Base-by-base conservation (phyloP, 1,140 invertebrate genomes). In the Portunus trituberculatus region DNA sequence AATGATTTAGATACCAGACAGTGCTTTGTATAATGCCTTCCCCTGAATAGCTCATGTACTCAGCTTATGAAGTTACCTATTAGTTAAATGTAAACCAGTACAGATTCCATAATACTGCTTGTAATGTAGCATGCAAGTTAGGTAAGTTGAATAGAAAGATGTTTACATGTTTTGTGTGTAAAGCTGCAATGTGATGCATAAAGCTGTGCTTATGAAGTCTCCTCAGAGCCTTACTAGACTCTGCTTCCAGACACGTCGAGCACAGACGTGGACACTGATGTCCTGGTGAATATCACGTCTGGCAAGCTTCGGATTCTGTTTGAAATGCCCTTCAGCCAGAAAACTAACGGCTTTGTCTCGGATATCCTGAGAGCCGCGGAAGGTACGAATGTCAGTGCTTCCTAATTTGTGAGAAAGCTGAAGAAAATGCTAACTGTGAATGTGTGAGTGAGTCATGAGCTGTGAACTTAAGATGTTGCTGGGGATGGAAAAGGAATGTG, bases 321-420 rank as follows among this genome's bases (percentile, higher is more conserved):
- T 82, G 95, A 95, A 90, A 95, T 95, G 95, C 95, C 95, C 32
- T 95, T 95, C 82, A 84, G 91, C 84, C 92, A 93, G 32, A 59
- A 92, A 39, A 95, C 95, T 28, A 95, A 95, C 76, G 87, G 92
- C 20, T 95, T 95, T 91, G 95, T 95, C 31, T 95, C 95, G 32
- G 95, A 95, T 90, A 88, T 95, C 31, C 93, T 95, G 90, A 93
- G 95, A 29, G 95, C 95, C 39, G 95, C 95, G 82, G 95, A 95
- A 93, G 92, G 95, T 95, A 93, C 83, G 92, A 29, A 89, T 10
- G 0, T 10, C 16, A 20, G 1, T 0, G 16, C 20, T 83, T 46
- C 86, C 39, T 39, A 25, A 45, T 32, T 84, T 25, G 59, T 76
- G 45, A 25, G 3, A n/a, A 4, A 20, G 16, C n/a, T 14, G 12